Conservation (phyloP, 2,113 vertebrate species). For the Galemys pyrenaicus region DNA sequence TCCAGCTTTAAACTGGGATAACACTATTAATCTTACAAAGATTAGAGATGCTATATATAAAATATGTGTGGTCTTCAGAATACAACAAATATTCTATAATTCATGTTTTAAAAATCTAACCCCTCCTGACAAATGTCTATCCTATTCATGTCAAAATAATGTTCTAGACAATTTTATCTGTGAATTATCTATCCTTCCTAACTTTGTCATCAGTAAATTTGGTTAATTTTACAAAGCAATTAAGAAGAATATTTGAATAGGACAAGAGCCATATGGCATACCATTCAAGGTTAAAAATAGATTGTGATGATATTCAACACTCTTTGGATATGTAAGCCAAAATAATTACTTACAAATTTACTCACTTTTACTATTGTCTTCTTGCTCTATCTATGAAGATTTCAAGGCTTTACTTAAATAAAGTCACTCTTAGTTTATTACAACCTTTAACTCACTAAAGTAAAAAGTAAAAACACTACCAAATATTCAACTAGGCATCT, state of each 20-base stretch:
- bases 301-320: neutral
- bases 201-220: neutral
- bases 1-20: neutral
- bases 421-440: slow-evolving; percentile 12
- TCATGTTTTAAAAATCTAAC: neutral
- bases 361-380: neutral
- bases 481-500: neutral
- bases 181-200: slow-evolving; percentile 1
- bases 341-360: slow-evolving; percentile 1
- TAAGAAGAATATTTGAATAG: neutral
- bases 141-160: neutral
- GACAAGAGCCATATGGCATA: neutral
- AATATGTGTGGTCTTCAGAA: neutral
- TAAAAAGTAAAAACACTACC: neutral
- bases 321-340: neutral
- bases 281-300: neutral
- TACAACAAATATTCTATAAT: neutral
- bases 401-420: slow-evolving; percentile 7
- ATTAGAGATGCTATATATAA: neutral
- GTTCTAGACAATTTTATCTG: neutral
- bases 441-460: neutral
- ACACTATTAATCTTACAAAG: neutral
- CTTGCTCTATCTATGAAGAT: neutral
- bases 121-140: neutral
- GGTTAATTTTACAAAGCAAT: neutral